phyloP scores from a whole-genome alignment of 2,113 vertebrate genomes.

The Acanthochromis polyacanthus region DNA sequence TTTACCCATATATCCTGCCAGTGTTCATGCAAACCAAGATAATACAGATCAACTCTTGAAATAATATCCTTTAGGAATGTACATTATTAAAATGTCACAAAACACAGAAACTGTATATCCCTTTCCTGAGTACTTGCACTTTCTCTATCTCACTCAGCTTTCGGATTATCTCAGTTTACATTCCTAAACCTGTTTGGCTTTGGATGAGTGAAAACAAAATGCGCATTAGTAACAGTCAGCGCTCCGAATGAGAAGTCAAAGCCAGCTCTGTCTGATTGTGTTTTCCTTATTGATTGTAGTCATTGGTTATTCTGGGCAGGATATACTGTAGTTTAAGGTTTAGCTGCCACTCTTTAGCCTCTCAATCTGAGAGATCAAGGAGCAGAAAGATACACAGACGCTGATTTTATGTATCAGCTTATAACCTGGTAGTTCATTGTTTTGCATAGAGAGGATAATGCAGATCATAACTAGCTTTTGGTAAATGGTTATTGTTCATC shows the following conservation, averaged over 20 bases:
- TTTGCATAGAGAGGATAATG: not conserved
- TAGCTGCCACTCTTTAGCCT: constrained; percentile 8
- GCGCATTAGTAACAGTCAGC: not conserved
- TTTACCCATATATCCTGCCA: no score
- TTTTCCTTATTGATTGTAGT: constrained; percentile 28
- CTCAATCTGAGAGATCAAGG: constrained; percentile 14
- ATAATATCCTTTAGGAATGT: no score
- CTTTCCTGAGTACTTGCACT: no score
- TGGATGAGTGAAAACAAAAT: constrained; percentile 20
- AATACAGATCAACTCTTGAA: no score
- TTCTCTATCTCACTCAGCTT: no score
- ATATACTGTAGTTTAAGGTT: constrained; percentile 5
- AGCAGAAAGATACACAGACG: not conserved
- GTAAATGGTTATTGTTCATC: constrained; percentile 12
- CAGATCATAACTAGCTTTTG: not conserved
- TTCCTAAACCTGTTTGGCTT: constrained; percentile 1
- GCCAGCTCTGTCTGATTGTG: constrained; percentile 1
- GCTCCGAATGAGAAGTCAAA: not conserved
- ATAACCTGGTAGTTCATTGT: not conserved
- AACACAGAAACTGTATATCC: no score
- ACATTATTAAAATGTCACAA: no score
- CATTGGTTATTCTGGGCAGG: not conserved
- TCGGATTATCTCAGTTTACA: not conserved
- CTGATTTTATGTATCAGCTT: not conserved
- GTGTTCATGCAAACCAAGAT: no score